Evolutionary conservation across 2,797 vertebrate genomes (phyloP).

Genomic region (Cynopterus sphinx): DNA sequence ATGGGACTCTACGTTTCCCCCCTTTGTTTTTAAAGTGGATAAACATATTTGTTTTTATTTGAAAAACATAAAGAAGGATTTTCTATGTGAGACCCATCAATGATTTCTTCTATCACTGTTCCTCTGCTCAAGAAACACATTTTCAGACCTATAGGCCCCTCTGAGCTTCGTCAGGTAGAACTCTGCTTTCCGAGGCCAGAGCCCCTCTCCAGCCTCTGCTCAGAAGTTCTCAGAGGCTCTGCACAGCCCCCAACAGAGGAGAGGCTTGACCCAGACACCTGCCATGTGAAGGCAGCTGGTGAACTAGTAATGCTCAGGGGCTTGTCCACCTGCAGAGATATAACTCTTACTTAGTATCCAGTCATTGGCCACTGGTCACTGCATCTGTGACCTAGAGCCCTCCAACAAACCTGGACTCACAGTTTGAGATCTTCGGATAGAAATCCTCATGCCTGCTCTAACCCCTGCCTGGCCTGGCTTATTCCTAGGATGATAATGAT

Average conservation of each 20-base stretch:
- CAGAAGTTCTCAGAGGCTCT: not conserved
- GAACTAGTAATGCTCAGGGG: not conserved
- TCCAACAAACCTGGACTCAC: no score
- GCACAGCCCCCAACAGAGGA: not conserved
- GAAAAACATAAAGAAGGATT: not conserved
- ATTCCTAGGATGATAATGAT: not conserved
- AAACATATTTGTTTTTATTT: not conserved
- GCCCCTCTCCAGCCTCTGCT: no score
- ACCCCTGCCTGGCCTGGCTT: not conserved
- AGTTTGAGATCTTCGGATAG: not conserved
- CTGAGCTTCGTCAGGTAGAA: not conserved
- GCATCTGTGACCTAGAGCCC: not conserved
- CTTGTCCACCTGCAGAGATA: not conserved
- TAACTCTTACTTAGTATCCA: not conserved
- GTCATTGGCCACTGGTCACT: accelerated
- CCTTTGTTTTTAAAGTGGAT: no score
- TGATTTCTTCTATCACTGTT: not conserved
- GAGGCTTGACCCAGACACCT: not conserved
- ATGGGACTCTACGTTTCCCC: no score
- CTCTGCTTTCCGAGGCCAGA: not conserved
- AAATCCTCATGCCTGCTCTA: not conserved
- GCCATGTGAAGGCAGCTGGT: not conserved
- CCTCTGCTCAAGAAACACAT: not conserved
- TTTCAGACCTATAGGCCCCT: accelerated
- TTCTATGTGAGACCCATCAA: not conserved